Evolutionary conservation across 2,113 vertebrate species (phyloP).

Genomic region (Otus sunia): DNA sequence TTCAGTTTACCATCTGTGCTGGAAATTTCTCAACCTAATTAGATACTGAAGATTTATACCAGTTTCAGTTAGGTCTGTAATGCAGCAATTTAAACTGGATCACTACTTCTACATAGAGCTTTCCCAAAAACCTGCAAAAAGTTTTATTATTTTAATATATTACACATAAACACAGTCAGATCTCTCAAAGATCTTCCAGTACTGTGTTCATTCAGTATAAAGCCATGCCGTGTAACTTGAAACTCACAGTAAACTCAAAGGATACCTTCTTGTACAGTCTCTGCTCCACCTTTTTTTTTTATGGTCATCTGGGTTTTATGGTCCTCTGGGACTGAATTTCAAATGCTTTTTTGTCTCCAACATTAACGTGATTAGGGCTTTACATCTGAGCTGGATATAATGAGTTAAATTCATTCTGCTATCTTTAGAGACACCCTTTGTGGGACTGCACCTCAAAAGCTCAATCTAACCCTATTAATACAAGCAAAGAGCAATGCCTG

Average conservation of each 20-base stretch:
- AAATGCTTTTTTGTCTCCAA: neutral
- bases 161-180: neutral
- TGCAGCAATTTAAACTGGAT: neutral
- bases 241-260: neutral
- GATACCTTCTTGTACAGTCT: neutral
- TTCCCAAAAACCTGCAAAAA: neutral
- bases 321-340: neutral
- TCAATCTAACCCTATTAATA: neutral
- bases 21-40: neutral
- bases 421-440: neutral
- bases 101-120: neutral
- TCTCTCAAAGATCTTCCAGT: neutral
- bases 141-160: neutral
- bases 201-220: neutral
- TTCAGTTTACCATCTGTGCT: neutral
- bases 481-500: neutral
- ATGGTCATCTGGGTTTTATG: neutral
- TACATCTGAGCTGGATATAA: neutral
- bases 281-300: neutral
- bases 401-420: neutral
- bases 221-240: neutral
- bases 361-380: neutral
- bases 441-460: neutral
- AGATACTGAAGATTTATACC: neutral
- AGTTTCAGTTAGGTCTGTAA: neutral